Percentiles rank a stretch among this genome's conserved stretches.
Evolutionary conservation across 2,888 invertebrate genomes (phyloP).

Genomic region (Periphyllus acericola): DNA sequence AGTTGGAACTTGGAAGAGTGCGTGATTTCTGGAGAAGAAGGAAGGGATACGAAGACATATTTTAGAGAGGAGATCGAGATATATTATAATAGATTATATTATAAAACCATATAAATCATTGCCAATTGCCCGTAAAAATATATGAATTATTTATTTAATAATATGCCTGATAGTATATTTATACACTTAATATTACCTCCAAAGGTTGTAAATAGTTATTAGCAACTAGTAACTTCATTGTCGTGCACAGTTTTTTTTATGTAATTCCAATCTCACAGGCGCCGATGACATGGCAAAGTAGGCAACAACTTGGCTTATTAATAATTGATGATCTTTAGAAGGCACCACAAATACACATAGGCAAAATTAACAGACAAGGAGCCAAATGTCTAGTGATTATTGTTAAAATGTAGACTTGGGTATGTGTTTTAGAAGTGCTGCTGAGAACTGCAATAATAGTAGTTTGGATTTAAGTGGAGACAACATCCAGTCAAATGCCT

Average conservation of each 20-base stretch:
- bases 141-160: background rate
- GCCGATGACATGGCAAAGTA: background rate
- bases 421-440: conserved; percentile 41
- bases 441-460: conserved; percentile 19
- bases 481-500: conserved; percentile 49
- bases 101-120: background rate
- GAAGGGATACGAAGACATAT: too few relatives aligned
- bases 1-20: too few relatives aligned
- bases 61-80: too few relatives aligned
- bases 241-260: background rate
- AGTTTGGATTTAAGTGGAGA: conserved; percentile 44
- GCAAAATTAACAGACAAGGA: background rate
- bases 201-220: background rate
- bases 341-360: background rate
- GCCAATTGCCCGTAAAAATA: background rate
- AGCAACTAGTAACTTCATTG: too few relatives aligned
- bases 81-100: too few relatives aligned
- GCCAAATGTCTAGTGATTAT: background rate
- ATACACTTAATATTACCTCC: background rate
- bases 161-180: background rate
- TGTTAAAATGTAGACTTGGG: background rate
- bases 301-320: too few relatives aligned
- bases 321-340: background rate
- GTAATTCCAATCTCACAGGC: background rate
- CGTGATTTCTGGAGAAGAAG: too few relatives aligned